phyloP scores from a whole-genome alignment of 1,140 invertebrate species.

The Chlorops oryzae region DNA sequence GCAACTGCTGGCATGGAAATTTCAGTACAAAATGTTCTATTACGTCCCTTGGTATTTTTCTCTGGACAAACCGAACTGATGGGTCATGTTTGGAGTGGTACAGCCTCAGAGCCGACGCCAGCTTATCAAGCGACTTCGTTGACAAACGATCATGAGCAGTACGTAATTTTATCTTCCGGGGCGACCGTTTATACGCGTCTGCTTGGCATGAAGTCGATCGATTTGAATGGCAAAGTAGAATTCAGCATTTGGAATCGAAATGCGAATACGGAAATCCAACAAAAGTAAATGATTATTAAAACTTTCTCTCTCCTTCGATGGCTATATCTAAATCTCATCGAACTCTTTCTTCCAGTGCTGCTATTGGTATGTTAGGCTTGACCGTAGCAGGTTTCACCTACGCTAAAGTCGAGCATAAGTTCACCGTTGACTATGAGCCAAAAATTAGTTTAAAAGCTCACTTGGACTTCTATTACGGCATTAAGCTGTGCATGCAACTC shows the following conservation, averaged over 20 bases:
- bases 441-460: conserved; percentile 69
- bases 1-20: conserved; percentile 82
- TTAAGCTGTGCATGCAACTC: conserved; percentile 75
- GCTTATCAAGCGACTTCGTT: conserved; percentile 71
- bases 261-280: conserved; percentile 73
- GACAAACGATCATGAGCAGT: conserved; percentile 67
- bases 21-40: conserved; percentile 66
- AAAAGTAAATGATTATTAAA: conserved; percentile 62
- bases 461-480: conserved; percentile 70
- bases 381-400: conserved; percentile 63
- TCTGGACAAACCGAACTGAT: conserved; percentile 77
- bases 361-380: conserved; percentile 61
- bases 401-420: conserved; percentile 63
- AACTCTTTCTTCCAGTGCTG: conserved; percentile 57
- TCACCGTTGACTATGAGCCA: conserved; percentile 64
- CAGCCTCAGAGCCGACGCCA: conserved; percentile 72
- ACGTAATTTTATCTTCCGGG: conserved; percentile 66
- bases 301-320: too few species aligned
- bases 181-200: conserved; percentile 64
- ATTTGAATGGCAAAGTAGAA: conserved; percentile 76
- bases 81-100: conserved; percentile 83
- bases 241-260: conserved; percentile 84
- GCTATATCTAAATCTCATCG: too few species aligned
- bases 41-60: conserved; percentile 82
- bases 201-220: conserved; percentile 70